Base-by-base conservation (phyloP, 2,888 invertebrate genomes). In the Craniophora ligustri region DNA sequence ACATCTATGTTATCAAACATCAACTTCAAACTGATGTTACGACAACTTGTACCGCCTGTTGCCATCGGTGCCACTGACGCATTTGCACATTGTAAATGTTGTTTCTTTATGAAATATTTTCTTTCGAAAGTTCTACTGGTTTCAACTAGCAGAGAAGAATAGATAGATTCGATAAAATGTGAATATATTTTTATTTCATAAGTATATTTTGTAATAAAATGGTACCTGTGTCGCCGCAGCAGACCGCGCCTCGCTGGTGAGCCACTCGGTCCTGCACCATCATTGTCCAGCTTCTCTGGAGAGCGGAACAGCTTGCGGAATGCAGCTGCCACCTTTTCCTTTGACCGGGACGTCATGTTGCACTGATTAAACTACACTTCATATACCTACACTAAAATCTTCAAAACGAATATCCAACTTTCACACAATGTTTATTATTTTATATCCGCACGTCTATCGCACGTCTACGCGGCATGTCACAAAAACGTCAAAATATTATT, bases 251-350 rank as follows among this genome's bases (percentile, higher is more conserved):
- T 84, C 15, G 94, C 95, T 10, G 95, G 95, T 13, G 95, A 95
- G 23, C 94, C 95, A 48, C 94, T 94, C 50, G 95, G 94, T 13
- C 94, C 94, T 15, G 94, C 94, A 16, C 92, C 94, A 54, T 95
- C 95, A 61, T 95, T 95, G 70, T 95, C 96, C 50, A 95, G 94
- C 83, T 96, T 96, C 80, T 95, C 95, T 13, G 96, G 94, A 38
- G 96, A 95, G 69, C 96, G 95, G 86, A 97, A 97, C 70, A 97
- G 92, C 89, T 96, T 96, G 72, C 96, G 94, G 88, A 97, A 96
- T 42, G 96, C 97, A 18, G 97, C 96, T 19, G 97, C 95, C 61
- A 97, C 96, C 93, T 97, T 97, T 82, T 97, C 97, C 87, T 96
- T 96, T 23, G 97, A 96, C 70, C 96, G 95, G 69, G 96, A 96